Percentiles rank a stretch among this genome's conserved stretches.
Conservation (phyloP, 2,113 vertebrate genomes). For the Lophius piscatorius region DNA sequence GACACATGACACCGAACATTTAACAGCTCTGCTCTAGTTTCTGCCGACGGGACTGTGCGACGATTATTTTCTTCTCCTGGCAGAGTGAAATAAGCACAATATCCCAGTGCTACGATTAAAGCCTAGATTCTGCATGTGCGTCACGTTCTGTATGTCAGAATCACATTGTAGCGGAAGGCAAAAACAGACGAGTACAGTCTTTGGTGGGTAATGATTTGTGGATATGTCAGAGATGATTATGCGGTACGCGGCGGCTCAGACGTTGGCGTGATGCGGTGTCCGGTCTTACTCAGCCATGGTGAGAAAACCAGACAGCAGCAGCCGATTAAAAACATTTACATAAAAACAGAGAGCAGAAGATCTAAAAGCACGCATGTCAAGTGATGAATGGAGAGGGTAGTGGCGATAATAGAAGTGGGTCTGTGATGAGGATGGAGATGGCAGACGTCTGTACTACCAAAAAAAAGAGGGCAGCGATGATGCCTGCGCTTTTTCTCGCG, state of each 20-base stretch:
- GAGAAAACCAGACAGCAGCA: constrained; percentile 37
- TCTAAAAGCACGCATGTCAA: constrained; percentile 3
- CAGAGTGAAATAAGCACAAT: constrained; percentile 23
- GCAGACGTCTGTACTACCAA: constrained; percentile 50
- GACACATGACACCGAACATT: constrained; percentile 55
- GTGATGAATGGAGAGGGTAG: constrained; percentile 16
- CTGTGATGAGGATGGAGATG: constrained; percentile 59
- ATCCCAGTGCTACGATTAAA: not conserved
- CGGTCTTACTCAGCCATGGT: constrained; percentile 17
- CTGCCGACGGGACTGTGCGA: constrained; percentile 16
- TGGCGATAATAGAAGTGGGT: constrained; percentile 20
- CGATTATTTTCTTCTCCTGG: constrained; percentile 29
- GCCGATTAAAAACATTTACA: constrained; percentile 13
- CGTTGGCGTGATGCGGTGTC: constrained; percentile 17
- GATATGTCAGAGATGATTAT: constrained; percentile 25
- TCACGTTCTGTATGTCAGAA: constrained; percentile 54
- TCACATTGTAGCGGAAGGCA: constrained; percentile 26
- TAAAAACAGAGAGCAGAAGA: constrained; percentile 22
- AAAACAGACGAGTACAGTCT: constrained; percentile 42
- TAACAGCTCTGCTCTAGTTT: constrained; percentile 46
- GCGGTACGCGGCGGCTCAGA: constrained; percentile 18
- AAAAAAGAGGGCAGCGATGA: constrained; percentile 28
- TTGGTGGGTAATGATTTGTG: constrained; percentile 23
- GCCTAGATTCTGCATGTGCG: no score
- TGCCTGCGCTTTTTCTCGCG: constrained; percentile 28